Evolutionary conservation across 1,140 invertebrate genomes (phyloP), one percentile per base, ranked within the genome.

Genomic region (Ceratina australensis): DNA sequence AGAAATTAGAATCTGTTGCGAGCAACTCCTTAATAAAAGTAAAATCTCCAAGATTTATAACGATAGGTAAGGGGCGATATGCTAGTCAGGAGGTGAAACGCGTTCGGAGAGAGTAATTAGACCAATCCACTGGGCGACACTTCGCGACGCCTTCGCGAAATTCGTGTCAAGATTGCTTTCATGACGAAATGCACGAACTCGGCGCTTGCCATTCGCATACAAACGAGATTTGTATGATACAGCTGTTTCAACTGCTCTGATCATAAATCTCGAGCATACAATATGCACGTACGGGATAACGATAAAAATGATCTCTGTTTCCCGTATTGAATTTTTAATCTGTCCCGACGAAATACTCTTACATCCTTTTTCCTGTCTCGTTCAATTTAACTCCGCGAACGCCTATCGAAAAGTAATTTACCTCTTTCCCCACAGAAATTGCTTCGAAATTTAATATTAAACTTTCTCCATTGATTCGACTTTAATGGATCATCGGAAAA

Each of bases 121-220:
- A 60, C 56, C 54, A 60, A 68, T 59, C 24, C 49, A 12, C 22
- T 7, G 54, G 42, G 64, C 59, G 64, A 68, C 54, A 20, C 24
- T 57, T 54, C 10, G 5, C 16, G 47, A 52, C 33, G 8, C 24
- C 33, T 10, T 68, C 42, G 52, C 22, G 13, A 47, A 57, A 75
- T 75, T 75, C n/a, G 24, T 67, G 72, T 75, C 64, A 67, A 65
- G 64, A 59, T 42, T 59, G 16, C 47, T n/a, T 16, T 42, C 54
- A n/a, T 50, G 65, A 50, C 56, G 65, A 76, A 76, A 68, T 33
- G n/a, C 22, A 47, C 64, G 28, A 59, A 33, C 33, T 49, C 42
- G 20, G 54, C 28, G 8, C 47, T 74, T 26, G 20, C 33, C 16
- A 74, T 28, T 49, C 33, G 28, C 42, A 49, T 75, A 47, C 42